A percentile compares a stretch with the other conserved stretches of the same genome.
These are phyloP conservation scores for Phoxinus dragarum DNA, from an alignment of 2,797 vertebrate genomes.

Conservation along the genomic window DNA sequence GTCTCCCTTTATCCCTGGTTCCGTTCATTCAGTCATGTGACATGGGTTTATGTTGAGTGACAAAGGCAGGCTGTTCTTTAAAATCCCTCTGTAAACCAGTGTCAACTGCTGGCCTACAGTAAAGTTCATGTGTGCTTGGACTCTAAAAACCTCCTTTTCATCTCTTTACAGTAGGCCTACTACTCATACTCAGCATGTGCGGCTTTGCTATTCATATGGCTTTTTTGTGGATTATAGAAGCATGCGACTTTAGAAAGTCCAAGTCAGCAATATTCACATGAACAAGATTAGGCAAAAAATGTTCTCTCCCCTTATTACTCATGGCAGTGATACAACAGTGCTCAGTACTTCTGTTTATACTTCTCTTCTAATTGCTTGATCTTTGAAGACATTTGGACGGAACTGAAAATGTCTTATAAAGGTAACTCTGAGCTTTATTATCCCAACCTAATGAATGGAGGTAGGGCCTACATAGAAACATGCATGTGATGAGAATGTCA, in stretches of 20 bases:
- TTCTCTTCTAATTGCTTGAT: background rate
- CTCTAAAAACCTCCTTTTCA: background rate
- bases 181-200: background rate
- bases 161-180: background rate
- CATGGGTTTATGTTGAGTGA: constrained; percentile 32
- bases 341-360: background rate
- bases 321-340: background rate
- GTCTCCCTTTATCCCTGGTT: background rate
- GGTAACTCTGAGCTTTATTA: background rate
- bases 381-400: background rate
- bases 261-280: constrained; percentile 11
- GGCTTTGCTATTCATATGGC: background rate
- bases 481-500: background rate
- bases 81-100: constrained; percentile 31
- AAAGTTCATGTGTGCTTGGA: constrained; percentile 3
- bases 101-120: constrained; percentile 16
- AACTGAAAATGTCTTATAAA: background rate
- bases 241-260: background rate
- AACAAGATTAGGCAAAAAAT: constrained; percentile 18
- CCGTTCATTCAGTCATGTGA: constrained; percentile 41
- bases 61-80: constrained; percentile 49
- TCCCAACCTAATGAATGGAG: background rate
- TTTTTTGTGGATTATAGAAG: background rate
- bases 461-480: background rate
- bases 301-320: background rate